Evolutionary conservation across 2,797 vertebrate genomes (phyloP).

Genomic region (Philypnodon macrostomus): DNA sequence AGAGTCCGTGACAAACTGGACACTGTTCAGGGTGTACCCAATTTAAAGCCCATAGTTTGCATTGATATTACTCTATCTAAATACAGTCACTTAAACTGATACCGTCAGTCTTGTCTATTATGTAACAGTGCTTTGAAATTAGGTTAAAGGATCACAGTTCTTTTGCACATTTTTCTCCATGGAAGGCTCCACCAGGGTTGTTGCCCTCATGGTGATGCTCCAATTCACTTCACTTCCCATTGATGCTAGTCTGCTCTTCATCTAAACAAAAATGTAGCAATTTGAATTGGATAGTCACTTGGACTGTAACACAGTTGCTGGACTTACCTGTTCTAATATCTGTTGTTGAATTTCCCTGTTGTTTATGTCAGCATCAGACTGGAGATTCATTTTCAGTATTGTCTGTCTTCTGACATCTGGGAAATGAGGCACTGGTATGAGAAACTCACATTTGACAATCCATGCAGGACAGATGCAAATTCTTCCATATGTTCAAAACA

Average conservation of each 20-base stretch:
- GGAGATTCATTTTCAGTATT: neutral
- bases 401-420: neutral
- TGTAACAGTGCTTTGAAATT: too few species aligned
- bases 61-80: too few species aligned
- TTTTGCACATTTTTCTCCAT: too few species aligned
- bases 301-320: neutral
- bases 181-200: neutral
- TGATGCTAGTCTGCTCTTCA: neutral
- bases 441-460: neutral
- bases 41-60: too few species aligned
- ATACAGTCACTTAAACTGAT: too few species aligned
- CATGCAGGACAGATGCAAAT: too few species aligned
- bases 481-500: too few species aligned
- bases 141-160: too few species aligned
- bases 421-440: neutral
- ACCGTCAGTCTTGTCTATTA: too few species aligned
- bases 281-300: neutral
- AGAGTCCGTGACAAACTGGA: too few species aligned
- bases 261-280: constrained; percentile 1
- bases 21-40: too few species aligned
- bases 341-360: constrained; percentile 9
- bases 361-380: neutral
- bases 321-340: constrained; percentile 17
- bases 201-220: neutral
- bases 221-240: neutral